Conservation (phyloP, 2,113 vertebrate species). For the Platysternon megacephalum region DNA sequence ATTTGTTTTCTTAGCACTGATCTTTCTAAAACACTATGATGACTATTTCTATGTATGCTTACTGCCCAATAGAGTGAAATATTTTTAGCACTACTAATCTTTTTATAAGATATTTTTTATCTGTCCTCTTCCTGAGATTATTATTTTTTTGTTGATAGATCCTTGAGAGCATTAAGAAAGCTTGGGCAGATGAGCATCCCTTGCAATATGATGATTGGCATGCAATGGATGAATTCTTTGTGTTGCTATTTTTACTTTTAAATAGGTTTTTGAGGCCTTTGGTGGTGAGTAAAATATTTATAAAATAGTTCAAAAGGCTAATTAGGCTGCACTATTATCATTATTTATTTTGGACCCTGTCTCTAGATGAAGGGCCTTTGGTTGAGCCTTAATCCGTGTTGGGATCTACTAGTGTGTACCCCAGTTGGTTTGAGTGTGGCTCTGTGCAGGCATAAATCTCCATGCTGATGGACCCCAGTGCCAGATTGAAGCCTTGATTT, state of each 20-base stretch:
- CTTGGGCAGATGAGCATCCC: neutral
- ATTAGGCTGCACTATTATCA: neutral
- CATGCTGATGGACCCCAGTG: fast-evolving
- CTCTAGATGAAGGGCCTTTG: fast-evolving
- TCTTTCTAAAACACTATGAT: neutral
- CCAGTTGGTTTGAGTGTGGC: fast-evolving
- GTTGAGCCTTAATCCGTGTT: neutral
- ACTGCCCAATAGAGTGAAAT: neutral
- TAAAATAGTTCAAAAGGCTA: neutral
- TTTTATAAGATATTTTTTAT: neutral
- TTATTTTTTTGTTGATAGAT: neutral
- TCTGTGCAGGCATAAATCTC: neutral
- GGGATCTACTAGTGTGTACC: neutral
- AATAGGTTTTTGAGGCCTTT: fast-evolving
- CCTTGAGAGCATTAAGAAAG: neutral
- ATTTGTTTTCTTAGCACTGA: neutral
- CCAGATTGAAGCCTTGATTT: neutral
- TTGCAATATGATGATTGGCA: neutral
- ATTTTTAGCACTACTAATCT: neutral
- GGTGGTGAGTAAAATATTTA: neutral
- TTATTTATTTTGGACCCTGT: neutral
- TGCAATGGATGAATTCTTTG: neutral
- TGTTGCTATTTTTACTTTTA: neutral
- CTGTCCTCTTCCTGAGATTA: neutral
- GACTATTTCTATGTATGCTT: neutral